Evolutionary conservation across 2,113 vertebrate genomes (phyloP), one percentile per base, ranked within the genome.

Genomic region (Charina bottae): DNA sequence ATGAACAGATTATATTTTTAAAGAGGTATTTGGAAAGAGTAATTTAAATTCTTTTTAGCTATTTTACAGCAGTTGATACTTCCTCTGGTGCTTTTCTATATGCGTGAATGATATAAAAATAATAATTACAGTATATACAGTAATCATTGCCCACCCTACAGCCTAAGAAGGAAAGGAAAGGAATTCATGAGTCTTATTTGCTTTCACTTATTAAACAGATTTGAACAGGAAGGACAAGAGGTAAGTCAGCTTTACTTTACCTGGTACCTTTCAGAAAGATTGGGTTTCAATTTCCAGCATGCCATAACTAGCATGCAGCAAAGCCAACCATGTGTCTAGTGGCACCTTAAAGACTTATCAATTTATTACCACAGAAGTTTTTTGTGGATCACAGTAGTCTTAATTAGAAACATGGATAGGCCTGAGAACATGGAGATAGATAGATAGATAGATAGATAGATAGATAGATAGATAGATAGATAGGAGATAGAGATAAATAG

Each of bases 41-140:
- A 97, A 96, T 92, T 96, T 97, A 90, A 49, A 86, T 94, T 96
- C 87, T 89, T 96, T 92, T 97, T 95, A 94, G 92, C 93, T 87
- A 62, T 93, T 96, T 96, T 93, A 87, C 94, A 96, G 93, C 85
- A 94, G 95, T 83, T 93, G 95, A 95, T 95, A 95, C 90, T 93
- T 96, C 95, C 2, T 0, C 85, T 94, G 94, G 28, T 95, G 58
- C 87, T 92, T 93, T 46, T 54, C 26, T 53, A 46, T 83, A 83
- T 89, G 91, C 68, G 53, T 54, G 26, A 58, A 60, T 37, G 64
- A 33, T 64, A 49, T n/a, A 85, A 28, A 87, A 56, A 53, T 56
- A 90, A 59, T n/a, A 86, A 4, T 2, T n/a, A n/a, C n/a, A n/a
- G n/a, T n/a, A n/a, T 37, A 13, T 21, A 33, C n/a, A n/a, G n/a